Evolutionary conservation across 64 coral and sea anemone genomes (phyloP).

Genomic region (Pocillopora verrucosa): DNA sequence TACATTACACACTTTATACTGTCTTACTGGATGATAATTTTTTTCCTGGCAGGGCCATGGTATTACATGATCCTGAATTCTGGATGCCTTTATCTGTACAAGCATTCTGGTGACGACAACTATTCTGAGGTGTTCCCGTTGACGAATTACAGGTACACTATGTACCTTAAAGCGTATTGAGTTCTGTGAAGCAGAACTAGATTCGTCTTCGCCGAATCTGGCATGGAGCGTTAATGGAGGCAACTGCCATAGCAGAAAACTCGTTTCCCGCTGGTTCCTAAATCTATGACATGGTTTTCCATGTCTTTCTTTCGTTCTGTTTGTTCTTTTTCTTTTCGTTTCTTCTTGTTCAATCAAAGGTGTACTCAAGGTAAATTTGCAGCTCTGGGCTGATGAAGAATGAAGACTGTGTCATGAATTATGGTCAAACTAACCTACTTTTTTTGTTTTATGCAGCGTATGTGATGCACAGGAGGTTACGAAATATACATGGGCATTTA

Average conservation of each 20-base stretch:
- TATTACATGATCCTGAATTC: conserved; percentile 20
- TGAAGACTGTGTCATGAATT: background rate
- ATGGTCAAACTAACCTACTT: background rate
- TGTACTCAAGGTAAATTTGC: background rate
- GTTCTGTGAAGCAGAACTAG: background rate
- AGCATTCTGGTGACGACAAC: background rate
- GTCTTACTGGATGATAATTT: background rate
- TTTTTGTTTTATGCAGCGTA: background rate
- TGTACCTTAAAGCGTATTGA: background rate
- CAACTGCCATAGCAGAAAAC: no score
- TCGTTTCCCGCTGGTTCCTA: no score
- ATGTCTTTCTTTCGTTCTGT: no score
- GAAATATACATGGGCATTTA: conserved; percentile 31
- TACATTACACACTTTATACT: no score
- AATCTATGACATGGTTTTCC: no score
- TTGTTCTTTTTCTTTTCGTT: no score
- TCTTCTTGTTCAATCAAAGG: no score
- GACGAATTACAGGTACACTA: conserved; percentile 5
- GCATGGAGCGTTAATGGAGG: no score
- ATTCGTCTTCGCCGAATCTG: background rate
- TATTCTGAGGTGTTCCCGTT: background rate
- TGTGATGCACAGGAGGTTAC: conserved; percentile 3
- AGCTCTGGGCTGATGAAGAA: background rate
- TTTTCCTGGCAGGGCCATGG: background rate
- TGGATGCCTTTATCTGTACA: conserved; percentile 7